Evolutionary conservation across 1,140 invertebrate species (phyloP).

Genomic region (Calliphora vicina): DNA sequence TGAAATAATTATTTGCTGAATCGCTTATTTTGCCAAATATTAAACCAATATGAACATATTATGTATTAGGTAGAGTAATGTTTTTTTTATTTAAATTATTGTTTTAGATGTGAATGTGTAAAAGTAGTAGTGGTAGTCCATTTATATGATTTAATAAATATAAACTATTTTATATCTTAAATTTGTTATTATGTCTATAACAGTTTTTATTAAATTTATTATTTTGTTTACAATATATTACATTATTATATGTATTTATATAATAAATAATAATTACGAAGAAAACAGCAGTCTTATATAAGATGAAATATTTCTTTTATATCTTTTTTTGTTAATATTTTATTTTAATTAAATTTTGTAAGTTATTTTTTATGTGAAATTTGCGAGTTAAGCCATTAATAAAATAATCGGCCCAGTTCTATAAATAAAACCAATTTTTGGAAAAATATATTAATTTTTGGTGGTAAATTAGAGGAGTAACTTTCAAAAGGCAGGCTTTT

Average conservation of each 20-base stretch:
- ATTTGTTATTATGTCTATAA: not conserved
- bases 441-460: too few species aligned
- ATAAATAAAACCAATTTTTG: too few species aligned
- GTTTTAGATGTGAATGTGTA: too few species aligned
- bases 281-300: conserved; percentile 64
- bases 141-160: not conserved
- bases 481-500: too few species aligned
- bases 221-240: conserved; percentile 46
- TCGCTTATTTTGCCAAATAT: too few species aligned
- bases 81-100: not conserved
- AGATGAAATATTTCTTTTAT: conserved; percentile 43
- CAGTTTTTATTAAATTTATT: conserved; percentile 44
- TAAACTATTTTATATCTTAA: conserved; percentile 3
- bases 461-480: too few species aligned
- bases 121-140: not conserved
- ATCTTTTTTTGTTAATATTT: conserved; percentile 13
- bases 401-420: too few species aligned
- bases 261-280: conserved; percentile 59
- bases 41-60: too few species aligned
- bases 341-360: not conserved
- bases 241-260: conserved; percentile 20
- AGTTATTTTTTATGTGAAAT: not conserved
- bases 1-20: too few species aligned
- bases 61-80: not conserved
- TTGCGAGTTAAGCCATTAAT: not conserved